Evolutionary conservation across 2,113 vertebrate genomes (phyloP).

Genomic region (Barnardius zonarius): DNA sequence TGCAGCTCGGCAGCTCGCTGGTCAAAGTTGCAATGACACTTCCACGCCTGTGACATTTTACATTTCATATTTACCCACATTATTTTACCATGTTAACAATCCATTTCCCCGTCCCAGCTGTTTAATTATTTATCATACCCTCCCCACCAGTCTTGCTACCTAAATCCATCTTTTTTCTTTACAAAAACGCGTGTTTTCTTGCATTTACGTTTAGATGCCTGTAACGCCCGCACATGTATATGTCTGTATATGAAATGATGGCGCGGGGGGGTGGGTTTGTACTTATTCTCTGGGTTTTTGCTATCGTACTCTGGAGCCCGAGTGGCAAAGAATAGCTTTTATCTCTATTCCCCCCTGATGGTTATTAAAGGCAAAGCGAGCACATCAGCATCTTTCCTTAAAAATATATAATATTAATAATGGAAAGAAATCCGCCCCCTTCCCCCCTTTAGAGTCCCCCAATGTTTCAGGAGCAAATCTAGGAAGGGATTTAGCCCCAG

Average conservation of each 20-base stretch:
- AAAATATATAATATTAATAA: neutral
- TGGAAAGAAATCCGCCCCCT: neutral
- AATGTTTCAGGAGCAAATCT: conserved; percentile 1
- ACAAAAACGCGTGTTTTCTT: rapidly evolving
- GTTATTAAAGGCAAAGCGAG: neutral
- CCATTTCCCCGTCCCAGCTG: neutral
- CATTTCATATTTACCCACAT: neutral
- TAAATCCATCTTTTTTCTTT: neutral
- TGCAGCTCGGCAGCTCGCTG: neutral
- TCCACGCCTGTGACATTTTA: neutral
- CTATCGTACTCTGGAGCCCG: neutral
- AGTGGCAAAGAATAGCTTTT: neutral
- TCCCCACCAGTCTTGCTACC: neutral
- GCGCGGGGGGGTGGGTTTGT: neutral
- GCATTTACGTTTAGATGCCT: rapidly evolving
- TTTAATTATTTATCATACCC: neutral
- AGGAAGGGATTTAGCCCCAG: neutral
- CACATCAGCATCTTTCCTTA: conserved; percentile 24
- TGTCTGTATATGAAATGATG: neutral
- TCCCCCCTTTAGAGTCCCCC: neutral
- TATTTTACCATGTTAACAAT: neutral
- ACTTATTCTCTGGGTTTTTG: neutral
- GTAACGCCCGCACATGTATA: no score
- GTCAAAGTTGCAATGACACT: neutral
- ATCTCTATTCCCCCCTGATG: neutral